Conservation (phyloP, 2,113 vertebrate species). For the Chaenogobius annularis region DNA sequence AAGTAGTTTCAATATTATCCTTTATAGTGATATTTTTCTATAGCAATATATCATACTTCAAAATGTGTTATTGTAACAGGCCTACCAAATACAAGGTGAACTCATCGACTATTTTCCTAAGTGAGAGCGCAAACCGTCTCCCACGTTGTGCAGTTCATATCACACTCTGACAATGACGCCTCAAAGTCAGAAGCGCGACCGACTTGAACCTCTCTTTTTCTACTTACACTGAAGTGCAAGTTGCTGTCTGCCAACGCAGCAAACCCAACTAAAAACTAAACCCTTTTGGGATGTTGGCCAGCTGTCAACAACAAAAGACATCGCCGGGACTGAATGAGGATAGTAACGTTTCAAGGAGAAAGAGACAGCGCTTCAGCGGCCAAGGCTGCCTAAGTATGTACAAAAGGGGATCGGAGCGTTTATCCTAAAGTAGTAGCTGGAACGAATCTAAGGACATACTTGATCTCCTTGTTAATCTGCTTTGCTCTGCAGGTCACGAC, state of each 20-base stretch:
- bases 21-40: too few species aligned
- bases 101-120: neutral
- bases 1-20: too few species aligned
- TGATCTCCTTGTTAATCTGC: slow-evolving; percentile 19
- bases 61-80: too few species aligned
- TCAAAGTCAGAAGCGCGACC: slow-evolving; percentile 49
- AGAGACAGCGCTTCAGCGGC: slow-evolving; percentile 7
- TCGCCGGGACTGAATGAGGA: slow-evolving; percentile 19
- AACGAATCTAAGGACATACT: slow-evolving; percentile 18
- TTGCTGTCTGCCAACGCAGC: slow-evolving; percentile 35
- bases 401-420: slow-evolving; percentile 8
- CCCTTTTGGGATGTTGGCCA: slow-evolving; percentile 24
- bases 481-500: slow-evolving; percentile 31
- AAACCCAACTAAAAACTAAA: slow-evolving; percentile 43
- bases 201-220: slow-evolving; percentile 27
- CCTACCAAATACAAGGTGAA: neutral
- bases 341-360: slow-evolving; percentile 32
- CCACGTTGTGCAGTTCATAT: slow-evolving; percentile 19
- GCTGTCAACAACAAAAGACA: slow-evolving; percentile 44
- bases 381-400: slow-evolving; percentile 6
- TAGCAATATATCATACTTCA: too few species aligned
- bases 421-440: slow-evolving; percentile 3
- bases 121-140: slow-evolving; percentile 6
- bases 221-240: slow-evolving; percentile 18
- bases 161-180: slow-evolving; percentile 49